Evolutionary conservation across 1,140 invertebrate genomes (phyloP), one percentile per base, ranked within the genome.

Genomic region (Micrasema minimum): DNA sequence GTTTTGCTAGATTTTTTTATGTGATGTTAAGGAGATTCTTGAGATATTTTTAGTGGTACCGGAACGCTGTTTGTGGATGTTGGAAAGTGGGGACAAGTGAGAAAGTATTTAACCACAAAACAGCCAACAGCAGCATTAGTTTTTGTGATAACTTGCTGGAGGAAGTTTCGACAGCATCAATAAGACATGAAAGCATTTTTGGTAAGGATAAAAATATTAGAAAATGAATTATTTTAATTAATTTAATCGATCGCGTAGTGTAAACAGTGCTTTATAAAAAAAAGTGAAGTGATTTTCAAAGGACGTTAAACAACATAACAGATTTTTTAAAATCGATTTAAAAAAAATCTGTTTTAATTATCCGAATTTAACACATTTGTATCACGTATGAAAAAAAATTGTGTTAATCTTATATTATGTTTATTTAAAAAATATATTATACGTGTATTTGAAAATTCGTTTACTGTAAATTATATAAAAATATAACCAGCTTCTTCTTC

Each of bases 171-270:
- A 22, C 61, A 64, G 14, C 62, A 26, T 31, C 41, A 14, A 65
- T 37, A 11, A 41, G 38, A 66, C 62, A 66, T 66, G 62, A 66
- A 51, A 66, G 46, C 62, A 50, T 66, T 66, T 66, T 31, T 66
- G 62, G 62, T 66, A 66, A 66, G 62, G 43, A 26, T 16, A 31
- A 45, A 45, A 45, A n/a, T 45, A 14, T 14, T 0, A n/a, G 2
- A 45, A 7, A 45, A n/a, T 45, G 6, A 45, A 45, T 45, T 45
- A 45, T 45, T 7, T 45, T 45, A n/a, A 46, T n/a, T 41, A 41
- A n/a, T n/a, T n/a, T n/a, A n/a, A n/a, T n/a, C n/a, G 7, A 31
- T 4, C 7, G 26, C 7, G 26, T 31, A 31, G 26, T 31, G 26
- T 31, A 7, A 7, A 31, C 26, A 31, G 26, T 31, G 26, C 26